Base-by-base conservation (phyloP, 2,113 vertebrate genomes). In the Paralichthys olivaceus region DNA sequence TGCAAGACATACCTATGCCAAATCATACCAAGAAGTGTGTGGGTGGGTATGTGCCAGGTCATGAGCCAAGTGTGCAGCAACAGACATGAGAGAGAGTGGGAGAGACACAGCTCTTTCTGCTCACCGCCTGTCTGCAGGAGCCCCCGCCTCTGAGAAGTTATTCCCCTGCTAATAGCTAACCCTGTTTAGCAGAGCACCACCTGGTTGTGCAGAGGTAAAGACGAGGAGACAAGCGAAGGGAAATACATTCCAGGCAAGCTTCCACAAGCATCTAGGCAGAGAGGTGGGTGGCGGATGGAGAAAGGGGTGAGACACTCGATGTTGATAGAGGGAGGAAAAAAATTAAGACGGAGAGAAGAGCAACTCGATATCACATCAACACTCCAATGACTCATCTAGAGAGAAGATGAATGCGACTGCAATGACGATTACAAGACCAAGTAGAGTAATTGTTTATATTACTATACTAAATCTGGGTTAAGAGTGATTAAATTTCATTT, bases 171-270 rank as follows among this genome's bases (percentile, higher is more conserved):
- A 57, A 74, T 49, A 47, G 20, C 72, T 71, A 77, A 81, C 83
- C 83, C 77, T 79, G 83, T 69, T 40, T 75, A 75, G 34, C 22
- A 51, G 25, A 84, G 74, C 60, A 76, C 26, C 86, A 79, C 69
- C 76, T 84, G 82, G 28, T 69, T 68, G 72, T 17, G 40, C 70
- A 25, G 57, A 77, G 54, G 54, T 66, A 83, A 53, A 58, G 25
- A 9, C 47, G 15, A 61, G 19, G 8, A 62, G 15, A 26, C 17
- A 7, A 2, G 13, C 6, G 2, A 40, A 68, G 20, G 26, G 54
- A 64, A 58, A 68, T 25, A 34, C 76, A 86, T 91, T 91, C 83
- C 87, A 83, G 84, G 79, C 91, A 89, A 77, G 90, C 75, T 82
- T 72, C 79, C 65, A 87, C 89, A 90, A 72, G 87, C 40, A 29